Evolutionary conservation across 1,140 invertebrate species (phyloP).

Genomic region (Drosophila asahinai): DNA sequence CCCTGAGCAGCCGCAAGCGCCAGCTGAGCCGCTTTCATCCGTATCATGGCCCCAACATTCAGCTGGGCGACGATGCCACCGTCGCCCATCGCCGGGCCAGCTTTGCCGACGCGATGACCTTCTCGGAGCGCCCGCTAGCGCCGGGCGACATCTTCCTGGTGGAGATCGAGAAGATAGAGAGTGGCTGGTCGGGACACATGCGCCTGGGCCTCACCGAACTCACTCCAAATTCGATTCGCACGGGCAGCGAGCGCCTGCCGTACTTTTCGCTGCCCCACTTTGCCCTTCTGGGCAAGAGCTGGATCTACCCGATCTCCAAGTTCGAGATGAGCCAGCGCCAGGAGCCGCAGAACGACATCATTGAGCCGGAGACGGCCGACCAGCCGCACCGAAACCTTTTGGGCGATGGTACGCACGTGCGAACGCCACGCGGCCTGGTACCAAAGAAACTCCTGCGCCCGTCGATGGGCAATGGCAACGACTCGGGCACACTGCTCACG

Average conservation of each 20-base stretch:
- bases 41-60: conserved; percentile 95
- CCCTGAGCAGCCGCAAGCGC: conserved; percentile 47
- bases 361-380: conserved; percentile 47
- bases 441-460: conserved; percentile 86
- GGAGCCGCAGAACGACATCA: conserved; percentile 38
- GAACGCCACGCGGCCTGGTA: conserved; percentile 92
- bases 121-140: conserved; percentile 94
- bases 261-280: conserved; percentile 96
- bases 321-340: conserved; percentile 85
- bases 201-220: conserved; percentile 95
- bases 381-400: conserved; percentile 71
- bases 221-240: conserved; percentile 89
- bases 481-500: conserved; percentile 88
- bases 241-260: conserved; percentile 89
- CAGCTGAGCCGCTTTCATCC: conserved; percentile 92
- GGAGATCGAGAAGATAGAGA: conserved; percentile 97
- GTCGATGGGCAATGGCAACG: conserved; percentile 67
- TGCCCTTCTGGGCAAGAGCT: conserved; percentile 93
- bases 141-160: conserved; percentile 97
- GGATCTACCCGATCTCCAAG: conserved; percentile 97
- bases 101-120: conserved; percentile 96
- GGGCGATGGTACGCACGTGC: conserved; percentile 89
- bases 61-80: conserved; percentile 93
- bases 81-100: conserved; percentile 95
- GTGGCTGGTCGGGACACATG: conserved; percentile 98